Conservation (phyloP, 2,113 vertebrate genomes). For the Pelecanus crispus region DNA sequence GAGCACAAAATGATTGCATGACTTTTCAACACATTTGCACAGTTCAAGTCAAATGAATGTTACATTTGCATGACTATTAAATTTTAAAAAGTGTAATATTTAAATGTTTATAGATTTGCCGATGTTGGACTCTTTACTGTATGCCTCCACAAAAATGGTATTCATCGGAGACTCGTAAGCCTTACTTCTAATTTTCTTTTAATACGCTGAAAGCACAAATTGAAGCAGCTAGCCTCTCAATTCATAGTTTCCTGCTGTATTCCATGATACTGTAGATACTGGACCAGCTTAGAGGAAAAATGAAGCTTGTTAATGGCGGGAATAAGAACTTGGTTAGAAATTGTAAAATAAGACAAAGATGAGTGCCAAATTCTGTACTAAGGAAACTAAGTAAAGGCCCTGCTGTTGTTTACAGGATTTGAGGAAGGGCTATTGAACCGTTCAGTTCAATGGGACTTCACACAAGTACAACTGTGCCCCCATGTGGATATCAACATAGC, state of each 20-base stretch:
- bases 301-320: background rate
- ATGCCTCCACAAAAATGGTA: background rate
- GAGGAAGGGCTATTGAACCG: background rate
- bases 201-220: background rate
- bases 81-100: background rate
- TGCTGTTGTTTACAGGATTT: background rate
- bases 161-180: background rate
- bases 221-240: background rate
- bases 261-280: background rate
- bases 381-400: background rate
- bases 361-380: background rate
- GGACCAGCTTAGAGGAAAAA: background rate
- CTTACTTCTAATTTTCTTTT: background rate
- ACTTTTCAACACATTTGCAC: background rate
- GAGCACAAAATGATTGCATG: background rate
- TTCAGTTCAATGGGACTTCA: background rate
- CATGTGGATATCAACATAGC: conserved; percentile 12
- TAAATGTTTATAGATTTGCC: background rate
- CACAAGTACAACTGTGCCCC: conserved; percentile 52
- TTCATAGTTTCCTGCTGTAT: background rate
- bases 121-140: background rate
- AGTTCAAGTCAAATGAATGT: background rate
- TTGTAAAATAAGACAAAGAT: background rate
- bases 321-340: background rate
- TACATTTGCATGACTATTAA: background rate